Evolutionary conservation across 2,888 invertebrate genomes (phyloP), one percentile per base, ranked within the genome.

Genomic region (Odontothrips loti): DNA sequence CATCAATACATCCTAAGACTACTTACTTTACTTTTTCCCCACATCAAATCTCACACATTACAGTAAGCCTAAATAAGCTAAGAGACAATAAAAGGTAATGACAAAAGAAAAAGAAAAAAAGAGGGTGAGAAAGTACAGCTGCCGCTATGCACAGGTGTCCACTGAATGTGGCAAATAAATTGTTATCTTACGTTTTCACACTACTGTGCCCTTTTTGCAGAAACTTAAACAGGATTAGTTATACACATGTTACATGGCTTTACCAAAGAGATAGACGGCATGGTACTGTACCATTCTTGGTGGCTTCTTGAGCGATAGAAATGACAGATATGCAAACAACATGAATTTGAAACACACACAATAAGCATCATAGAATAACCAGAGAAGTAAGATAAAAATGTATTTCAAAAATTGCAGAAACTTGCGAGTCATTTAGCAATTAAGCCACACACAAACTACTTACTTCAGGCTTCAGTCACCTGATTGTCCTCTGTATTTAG

Each of bases 401-500:
- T 75, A 75, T 75, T 75, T 75, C 68, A 75, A 27, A 27, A 1
- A 12, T 75, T 75, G 23, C 23, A 75, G 68, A 75, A 75, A 75
- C 68, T 75, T 27, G 68, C 27, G 12, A 75, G 68, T 27, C 27
- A 1, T 27, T 27, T 27, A 27, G 68, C 68, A 75, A 75, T 75
- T 27, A 75, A 75, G 68, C 68, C 68, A 75, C 68, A 75, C 68
- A 75, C 68, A 75, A 75, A 75, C 68, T 75, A 75, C 68, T 75
- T 75, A 27, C 23, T 75, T 75, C 68, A 75, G 68, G 68, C 68
- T 75, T 75, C 27, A 27, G 68, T 27, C 27, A 75, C 23, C 68
- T 27, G 58, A 58, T 58, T 20, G 58, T 20, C 58, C 58, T 58
- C 58, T 15, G 58, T 20, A 58, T 6, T 43, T 6, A 43, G 34